Percentiles rank a stretch among this genome's conserved stretches.
Conservation (phyloP, 2,888 invertebrate species). For the Sinohyriopsis cumingii region DNA sequence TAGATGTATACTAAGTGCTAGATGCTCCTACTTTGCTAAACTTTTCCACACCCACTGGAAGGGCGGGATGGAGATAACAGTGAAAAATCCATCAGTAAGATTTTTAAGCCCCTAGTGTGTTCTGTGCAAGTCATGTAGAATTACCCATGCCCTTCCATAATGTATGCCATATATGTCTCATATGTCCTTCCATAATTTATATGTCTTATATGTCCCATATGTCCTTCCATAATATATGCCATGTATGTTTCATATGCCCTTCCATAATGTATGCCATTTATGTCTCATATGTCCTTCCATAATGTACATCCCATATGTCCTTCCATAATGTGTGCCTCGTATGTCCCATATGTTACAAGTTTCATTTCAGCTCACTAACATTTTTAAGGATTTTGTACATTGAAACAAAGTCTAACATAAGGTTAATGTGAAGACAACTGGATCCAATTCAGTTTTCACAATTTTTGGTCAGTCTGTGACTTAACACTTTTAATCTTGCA, state of each 20-base stretch:
- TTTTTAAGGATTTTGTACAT: too few relatives aligned
- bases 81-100: slow-evolving; percentile 61
- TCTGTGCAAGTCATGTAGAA: neutral
- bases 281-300: neutral
- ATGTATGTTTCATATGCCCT: neutral
- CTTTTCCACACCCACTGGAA: slow-evolving; percentile 72
- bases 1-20: slow-evolving; percentile 72
- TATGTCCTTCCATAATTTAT: neutral
- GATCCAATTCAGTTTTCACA: too few relatives aligned
- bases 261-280: neutral
- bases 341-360: neutral
- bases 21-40: slow-evolving; percentile 72
- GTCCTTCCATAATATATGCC: neutral
- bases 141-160: neutral
- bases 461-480: too few relatives aligned
- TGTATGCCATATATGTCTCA: neutral
- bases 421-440: too few relatives aligned
- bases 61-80: slow-evolving; percentile 61
- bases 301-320: neutral
- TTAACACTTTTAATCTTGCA: too few relatives aligned
- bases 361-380: too few relatives aligned
- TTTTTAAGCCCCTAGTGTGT: neutral
- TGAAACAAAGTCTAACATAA: too few relatives aligned
- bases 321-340: neutral
- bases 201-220: neutral